Evolutionary conservation across 2,888 invertebrate species (phyloP), one percentile per base, ranked within the genome.

Genomic region (Dasypolia templi): DNA sequence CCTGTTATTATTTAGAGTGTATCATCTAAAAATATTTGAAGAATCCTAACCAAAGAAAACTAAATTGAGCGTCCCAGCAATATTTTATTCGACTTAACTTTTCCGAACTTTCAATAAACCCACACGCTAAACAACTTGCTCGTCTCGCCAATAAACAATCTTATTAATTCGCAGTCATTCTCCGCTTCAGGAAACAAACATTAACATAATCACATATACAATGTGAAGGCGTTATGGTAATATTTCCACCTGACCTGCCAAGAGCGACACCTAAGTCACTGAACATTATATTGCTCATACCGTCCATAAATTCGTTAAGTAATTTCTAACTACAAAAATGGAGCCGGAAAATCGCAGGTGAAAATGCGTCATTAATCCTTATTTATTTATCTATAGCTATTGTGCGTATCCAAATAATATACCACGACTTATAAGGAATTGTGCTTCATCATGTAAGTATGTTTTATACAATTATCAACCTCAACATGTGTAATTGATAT

Each of bases 181-280:
- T 61, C 63, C 44, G 65, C 75, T 76, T 75, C 77, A 86, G 79
- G 82, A 86, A 83, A 79, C 76, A 70, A 63, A 62, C 71, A 89
- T 87, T 83, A 83, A 69, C 85, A 87, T 88, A 85, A 86, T 82
- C 81, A 66, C 67, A 77, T 77, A 79, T 75, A 80, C 86, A 86
- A 81, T 80, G 75, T 84, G 75, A 86, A 87, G 85, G 86, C 85
- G 84, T 81, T 88, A 87, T 88, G 86, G 39, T 85, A 87, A 89
- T 84, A 49, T 77, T 68, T 75, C 44, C 59, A 77, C 71, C 77
- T 80, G 65, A 81, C 75, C 67, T 44, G 63, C 71, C 55, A 29
- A 49, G 39, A 51, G 61, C 76, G 82, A 88, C 89, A 87, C 88
- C 89, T 89, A 90, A 91, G 91, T 92, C 91, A 92, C 73, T 89